These are phyloP conservation scores for Phenganax stokvisi DNA, from an alignment of 92 coral and sea anemone genomes.

Conservation along the genomic window DNA sequence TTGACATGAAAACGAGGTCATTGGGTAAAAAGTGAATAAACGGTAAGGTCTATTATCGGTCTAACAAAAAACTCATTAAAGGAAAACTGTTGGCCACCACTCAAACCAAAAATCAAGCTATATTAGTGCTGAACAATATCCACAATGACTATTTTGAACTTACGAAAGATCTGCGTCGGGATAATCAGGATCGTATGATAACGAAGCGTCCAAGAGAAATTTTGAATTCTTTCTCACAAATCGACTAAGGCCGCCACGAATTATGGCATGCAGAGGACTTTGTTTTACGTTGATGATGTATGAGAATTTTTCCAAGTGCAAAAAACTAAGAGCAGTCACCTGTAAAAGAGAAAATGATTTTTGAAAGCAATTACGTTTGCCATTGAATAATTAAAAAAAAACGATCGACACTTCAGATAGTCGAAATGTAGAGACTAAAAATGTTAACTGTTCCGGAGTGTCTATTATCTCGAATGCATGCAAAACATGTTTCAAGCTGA, in stretches of 20 bases:
- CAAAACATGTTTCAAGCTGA: too few relatives aligned
- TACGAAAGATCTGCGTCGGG: background rate
- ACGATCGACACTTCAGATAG: too few relatives aligned
- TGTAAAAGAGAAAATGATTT: background rate
- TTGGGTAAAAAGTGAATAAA: too few relatives aligned
- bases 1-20: too few relatives aligned
- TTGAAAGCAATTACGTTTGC: too few relatives aligned
- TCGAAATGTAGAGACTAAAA: too few relatives aligned
- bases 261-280: slow-evolving; percentile 22
- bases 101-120: background rate
- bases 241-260: slow-evolving; percentile 30
- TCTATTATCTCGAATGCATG: too few relatives aligned
- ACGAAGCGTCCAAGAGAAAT: slow-evolving; percentile 7
- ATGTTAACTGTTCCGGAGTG: too few relatives aligned
- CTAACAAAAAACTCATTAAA: too few relatives aligned
- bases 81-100: too few relatives aligned
- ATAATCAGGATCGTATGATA: slow-evolving; percentile 4
- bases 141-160: background rate
- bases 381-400: too few relatives aligned
- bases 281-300: background rate
- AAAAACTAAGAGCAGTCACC: background rate
- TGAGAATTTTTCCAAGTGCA: slow-evolving; percentile 2
- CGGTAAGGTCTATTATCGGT: too few relatives aligned
- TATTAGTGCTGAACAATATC: background rate
- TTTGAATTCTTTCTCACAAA: background rate